Conservation (phyloP, 2,888 invertebrate species). For the Lottia scabra region DNA sequence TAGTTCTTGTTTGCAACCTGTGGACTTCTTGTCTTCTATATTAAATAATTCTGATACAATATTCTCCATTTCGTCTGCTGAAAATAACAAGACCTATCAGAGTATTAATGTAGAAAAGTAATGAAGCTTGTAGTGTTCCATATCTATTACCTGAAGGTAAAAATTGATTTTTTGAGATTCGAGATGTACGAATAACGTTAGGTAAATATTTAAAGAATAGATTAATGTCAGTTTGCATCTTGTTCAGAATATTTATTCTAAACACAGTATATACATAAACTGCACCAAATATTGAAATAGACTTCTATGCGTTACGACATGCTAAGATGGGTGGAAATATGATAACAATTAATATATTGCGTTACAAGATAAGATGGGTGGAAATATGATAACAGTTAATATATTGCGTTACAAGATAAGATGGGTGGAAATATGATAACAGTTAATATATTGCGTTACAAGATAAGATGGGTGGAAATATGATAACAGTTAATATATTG, state of each 20-base stretch:
- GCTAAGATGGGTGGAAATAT: not conserved
- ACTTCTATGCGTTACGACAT: conserved; percentile 22
- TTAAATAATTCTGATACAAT: conserved; percentile 19
- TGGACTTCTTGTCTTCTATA: conserved; percentile 15
- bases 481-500: no score
- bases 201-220: conserved; percentile 18
- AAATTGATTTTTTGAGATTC: conserved; percentile 7
- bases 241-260: conserved; percentile 24
- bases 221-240: conserved; percentile 21
- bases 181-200: conserved; percentile 8
- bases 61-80: conserved; percentile 22
- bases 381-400: no score
- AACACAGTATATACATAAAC: conserved; percentile 24
- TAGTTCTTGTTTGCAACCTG: conserved; percentile 23
- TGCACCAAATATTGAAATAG: conserved; percentile 16
- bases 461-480: no score
- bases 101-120: conserved; percentile 14
- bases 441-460: no score
- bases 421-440: no score
- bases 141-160: conserved; percentile 18
- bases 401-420: no score
- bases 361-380: no score
- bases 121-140: conserved; percentile 25
- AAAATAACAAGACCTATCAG: conserved; percentile 2
- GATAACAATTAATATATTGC: conserved; percentile 16